Evolutionary conservation across 2,797 vertebrate genomes (phyloP), one percentile per base, ranked within the genome.

Genomic region (Melanotaenia trifasciata): DNA sequence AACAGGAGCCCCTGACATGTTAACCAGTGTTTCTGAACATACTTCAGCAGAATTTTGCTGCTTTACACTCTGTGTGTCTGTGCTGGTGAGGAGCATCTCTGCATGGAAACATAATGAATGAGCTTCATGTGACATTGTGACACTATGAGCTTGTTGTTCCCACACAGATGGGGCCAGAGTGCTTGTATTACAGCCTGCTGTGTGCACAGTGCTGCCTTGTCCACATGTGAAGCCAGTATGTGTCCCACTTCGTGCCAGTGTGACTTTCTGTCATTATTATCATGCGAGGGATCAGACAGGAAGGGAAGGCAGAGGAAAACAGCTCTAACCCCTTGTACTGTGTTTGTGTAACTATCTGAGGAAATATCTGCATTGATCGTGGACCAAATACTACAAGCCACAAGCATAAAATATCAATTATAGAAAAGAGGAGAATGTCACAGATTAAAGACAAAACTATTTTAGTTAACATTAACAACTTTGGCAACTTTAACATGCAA

Each of bases 81-180:
- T 16, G 74, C 59, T n/a, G 1, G 38, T 26, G 36, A 51, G 61
- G 43, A 78, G 51, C 33, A 54, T 70, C 63, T 80, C 62, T 85
- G 80, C 82, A 72, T 74, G 73, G 53, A 75, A 60, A 83, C 88
- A 87, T 89, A 88, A 92, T 81, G 84, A 77, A 72, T 68, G 74
- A 80, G 81, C 80, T 85, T 80, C 83, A 81, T 89, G 79, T 79
- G 68, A 82, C 80, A 83, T 81, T 74, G 78, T 78, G 74, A 79
- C 79, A 90, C 90, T 91, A 76, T 81, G 83, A 84, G 74, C 71
- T 73, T 53, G 68, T 94, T 93, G 89, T 94, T 94, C 90, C 92
- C 89, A 92, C 93, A 87, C 86, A 87, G 78, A 74, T 76, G 47
- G 11, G 28, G 10, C 24, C 59, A 4, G 40, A 7, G 43, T 3